Evolutionary conservation across 2,113 vertebrate species (phyloP), one percentile per base, ranked within the genome.

Genomic region (Carlito syrichta): DNA sequence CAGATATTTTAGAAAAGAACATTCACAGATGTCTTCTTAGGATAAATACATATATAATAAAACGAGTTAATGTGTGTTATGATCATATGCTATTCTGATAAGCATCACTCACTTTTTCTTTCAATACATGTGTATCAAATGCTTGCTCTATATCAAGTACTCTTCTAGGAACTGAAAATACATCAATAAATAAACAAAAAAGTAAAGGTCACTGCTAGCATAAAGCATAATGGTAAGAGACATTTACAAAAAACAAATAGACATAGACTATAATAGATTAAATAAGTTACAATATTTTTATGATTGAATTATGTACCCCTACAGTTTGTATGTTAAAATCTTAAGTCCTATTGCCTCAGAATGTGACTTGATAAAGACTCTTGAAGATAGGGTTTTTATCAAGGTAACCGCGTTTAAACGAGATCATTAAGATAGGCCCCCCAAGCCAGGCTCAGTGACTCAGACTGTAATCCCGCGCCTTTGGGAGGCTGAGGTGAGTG

Each of bases 51-150:
- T 77, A 23, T 45, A 77, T 48, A 81, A 74, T 40, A 25, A 63
- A 81, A 82, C 94, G 3, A 81, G 6, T 8, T 73, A 78, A 74
- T 62, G 66, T 52, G 58, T 69, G 11, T 82, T 94, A 81, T 35
- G 23, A 58, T 14, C 88, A 77, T 93, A 77, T 63, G 12, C 35
- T 87, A 45, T 45, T 89, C 58, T 89, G 12, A 60, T 81, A 93
- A 40, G 6, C 32, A 78, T 81, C n/a, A 35, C 16, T 85, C 20
- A 63, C 56, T 76, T 81, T 83, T 35, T 83, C 30, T 95, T 85
- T 78, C 23, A 90, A 60, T 17, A 77, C 76, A 89, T 54, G 43
- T 95, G 2, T 45, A 62, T 74, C 45, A 16, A 91, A 76, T 76
- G 14, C 8, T 91, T n/a, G 16, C 14, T 86, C 20, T 84, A 22